Evolutionary conservation across 2,797 vertebrate species (phyloP).

Genomic region (Ctenopoma multispine): DNA sequence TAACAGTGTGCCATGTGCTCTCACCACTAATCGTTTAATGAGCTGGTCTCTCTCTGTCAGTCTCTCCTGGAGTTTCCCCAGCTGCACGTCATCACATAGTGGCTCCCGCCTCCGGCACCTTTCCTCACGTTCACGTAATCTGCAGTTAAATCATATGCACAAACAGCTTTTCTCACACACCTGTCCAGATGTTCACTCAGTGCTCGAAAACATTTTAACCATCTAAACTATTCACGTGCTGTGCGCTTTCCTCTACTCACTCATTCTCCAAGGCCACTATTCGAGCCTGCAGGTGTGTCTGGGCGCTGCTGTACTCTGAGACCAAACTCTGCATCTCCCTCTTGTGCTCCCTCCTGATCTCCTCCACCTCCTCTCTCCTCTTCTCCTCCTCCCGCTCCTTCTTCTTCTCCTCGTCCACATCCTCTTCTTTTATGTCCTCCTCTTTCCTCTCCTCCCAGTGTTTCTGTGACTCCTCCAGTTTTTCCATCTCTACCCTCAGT

Average conservation of each 20-base stretch:
- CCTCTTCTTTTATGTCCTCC: conserved; percentile 76
- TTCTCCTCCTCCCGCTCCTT: conserved; percentile 76
- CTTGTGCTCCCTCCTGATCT: conserved; percentile 85
- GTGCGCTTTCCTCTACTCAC: conserved; percentile 73
- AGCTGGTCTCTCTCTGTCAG: conserved; percentile 91
- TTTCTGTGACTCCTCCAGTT: conserved; percentile 86
- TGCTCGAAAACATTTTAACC: background rate
- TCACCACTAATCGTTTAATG: conserved; percentile 92
- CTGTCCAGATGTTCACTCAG: background rate
- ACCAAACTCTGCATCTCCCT: conserved; percentile 88
- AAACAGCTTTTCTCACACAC: conserved; percentile 53
- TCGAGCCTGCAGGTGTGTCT: conserved; percentile 89
- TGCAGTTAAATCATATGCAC: conserved; percentile 72
- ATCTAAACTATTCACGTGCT: background rate
- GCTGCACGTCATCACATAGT: conserved; percentile 88
- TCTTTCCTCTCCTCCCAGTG: conserved; percentile 82
- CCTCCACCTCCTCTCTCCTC: conserved; percentile 82
- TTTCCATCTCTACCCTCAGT: conserved; percentile 86
- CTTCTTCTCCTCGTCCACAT: conserved; percentile 79
- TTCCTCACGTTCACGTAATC: conserved; percentile 90
- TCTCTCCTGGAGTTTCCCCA: conserved; percentile 90
- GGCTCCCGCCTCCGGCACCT: conserved; percentile 86
- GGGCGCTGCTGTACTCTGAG: conserved; percentile 88
- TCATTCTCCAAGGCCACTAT: conserved; percentile 91
- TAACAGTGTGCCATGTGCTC: conserved; percentile 38